phyloP scores from a whole-genome alignment of 2,113 vertebrate genomes.

The Hydropotes inermis region DNA sequence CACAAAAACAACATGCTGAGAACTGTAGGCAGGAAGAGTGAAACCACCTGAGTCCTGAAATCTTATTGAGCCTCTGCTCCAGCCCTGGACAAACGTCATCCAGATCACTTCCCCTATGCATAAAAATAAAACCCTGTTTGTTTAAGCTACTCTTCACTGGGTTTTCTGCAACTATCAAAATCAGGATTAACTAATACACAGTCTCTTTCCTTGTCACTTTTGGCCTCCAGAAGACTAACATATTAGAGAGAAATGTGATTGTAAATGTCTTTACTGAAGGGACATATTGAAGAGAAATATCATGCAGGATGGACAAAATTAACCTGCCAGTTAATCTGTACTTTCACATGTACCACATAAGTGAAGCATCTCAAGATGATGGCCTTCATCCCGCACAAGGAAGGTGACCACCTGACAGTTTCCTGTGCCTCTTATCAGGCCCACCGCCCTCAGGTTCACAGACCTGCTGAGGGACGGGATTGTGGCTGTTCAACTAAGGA shows the following conservation, averaged over 20 bases:
- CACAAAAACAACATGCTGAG: background rate
- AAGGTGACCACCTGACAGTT: background rate
- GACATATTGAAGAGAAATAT: background rate
- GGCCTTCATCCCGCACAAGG: background rate
- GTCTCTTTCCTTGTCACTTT: background rate
- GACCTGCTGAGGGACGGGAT: background rate
- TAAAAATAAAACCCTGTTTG: background rate
- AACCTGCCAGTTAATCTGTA: background rate
- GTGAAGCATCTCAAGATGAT: background rate
- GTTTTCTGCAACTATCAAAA: background rate
- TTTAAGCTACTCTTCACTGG: background rate
- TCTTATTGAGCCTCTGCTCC: background rate
- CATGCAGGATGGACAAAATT: background rate
- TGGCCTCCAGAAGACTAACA: slow-evolving; percentile 10
- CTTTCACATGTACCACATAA: background rate
- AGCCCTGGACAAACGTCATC: background rate
- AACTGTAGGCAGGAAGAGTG: background rate
- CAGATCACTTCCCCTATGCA: background rate
- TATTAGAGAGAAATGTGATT: background rate
- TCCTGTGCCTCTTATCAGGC: background rate
- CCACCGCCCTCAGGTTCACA: background rate
- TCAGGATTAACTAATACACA: background rate
- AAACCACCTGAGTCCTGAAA: background rate
- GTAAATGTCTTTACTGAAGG: background rate
- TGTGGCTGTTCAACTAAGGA: background rate